phyloP scores from a whole-genome alignment of 2,797 vertebrate genomes.

The Parambassis ranga region DNA sequence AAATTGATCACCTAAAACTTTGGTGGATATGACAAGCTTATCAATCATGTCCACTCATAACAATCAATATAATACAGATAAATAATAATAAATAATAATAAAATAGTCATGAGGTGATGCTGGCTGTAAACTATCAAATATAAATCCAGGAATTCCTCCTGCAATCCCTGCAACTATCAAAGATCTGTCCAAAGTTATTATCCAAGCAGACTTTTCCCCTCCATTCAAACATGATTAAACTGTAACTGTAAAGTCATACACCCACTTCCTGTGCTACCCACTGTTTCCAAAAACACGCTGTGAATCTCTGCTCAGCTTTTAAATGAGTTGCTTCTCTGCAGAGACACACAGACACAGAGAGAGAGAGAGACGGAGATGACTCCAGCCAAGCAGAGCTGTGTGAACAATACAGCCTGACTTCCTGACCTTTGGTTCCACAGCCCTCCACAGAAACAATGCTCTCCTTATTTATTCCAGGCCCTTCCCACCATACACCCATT shows the following conservation, averaged over 20 bases:
- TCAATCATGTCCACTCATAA: background rate
- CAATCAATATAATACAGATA: background rate
- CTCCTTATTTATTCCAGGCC: constrained; percentile 69
- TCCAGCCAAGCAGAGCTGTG: constrained; percentile 55
- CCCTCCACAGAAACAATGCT: constrained; percentile 73
- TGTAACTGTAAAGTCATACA: constrained; percentile 33
- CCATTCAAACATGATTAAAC: constrained; percentile 39
- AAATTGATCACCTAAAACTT: too few species aligned
- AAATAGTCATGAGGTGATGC: constrained; percentile 22
- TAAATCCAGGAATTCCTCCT: constrained; percentile 13
- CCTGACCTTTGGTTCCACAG: constrained; percentile 70
- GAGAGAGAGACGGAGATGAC: constrained; percentile 40
- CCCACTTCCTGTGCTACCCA: constrained; percentile 43
- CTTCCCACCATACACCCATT: constrained; percentile 61
- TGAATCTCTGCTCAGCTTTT: constrained; percentile 44
- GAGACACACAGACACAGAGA: constrained; percentile 1
- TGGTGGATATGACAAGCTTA: too few species aligned
- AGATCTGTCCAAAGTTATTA: constrained; percentile 11
- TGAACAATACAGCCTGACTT: constrained; percentile 78
- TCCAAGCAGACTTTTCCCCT: constrained; percentile 36
- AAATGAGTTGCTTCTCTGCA: constrained; percentile 21
- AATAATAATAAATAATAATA: background rate
- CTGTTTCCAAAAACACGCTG: constrained; percentile 51
- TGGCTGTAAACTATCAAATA: constrained; percentile 6
- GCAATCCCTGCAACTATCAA: background rate